Base-by-base conservation (phyloP, 1,140 invertebrate species). In the Stegodyphus mimosarum region DNA sequence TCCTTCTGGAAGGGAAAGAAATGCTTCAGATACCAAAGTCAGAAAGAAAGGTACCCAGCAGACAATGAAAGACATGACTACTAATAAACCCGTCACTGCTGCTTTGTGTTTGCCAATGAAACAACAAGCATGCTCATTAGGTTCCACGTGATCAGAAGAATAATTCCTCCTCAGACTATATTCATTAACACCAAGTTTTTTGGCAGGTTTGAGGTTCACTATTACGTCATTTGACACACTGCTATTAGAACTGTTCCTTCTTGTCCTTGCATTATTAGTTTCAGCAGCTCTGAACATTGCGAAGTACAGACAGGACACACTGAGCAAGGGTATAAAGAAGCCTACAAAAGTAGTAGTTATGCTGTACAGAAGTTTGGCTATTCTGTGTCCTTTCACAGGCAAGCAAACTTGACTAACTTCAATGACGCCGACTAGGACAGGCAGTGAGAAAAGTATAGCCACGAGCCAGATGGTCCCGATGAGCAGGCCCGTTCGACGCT, bases 41-140 rank as follows among this genome's bases (percentile, higher is more conserved):
- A 55, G 7, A 70, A 72, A 87, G 18, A 73, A 84, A 11, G 87
- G 87, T 10, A 70, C 17, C 87, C 87, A 87, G n/a, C 87, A 84
- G 6, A 63, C 13, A n/a, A 80, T 17, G 60, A 87, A 87, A 15
- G 87, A 87, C n/a, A 84, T 5, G 11, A 87, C 74, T 6, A 87
- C 78, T 33, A 87, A 9, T 10, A 84, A 60, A 17, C 87, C 83
- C 9, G 87, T 87, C 6, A 86, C 60, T 33, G 81, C 76, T 5
- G 87, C 87, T 18, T 86, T 87, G 66, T 83, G 83, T 53, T 83
- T 83, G 3, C 83, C 76, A n/a, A 15, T 66, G 10, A 69, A 84
- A 71, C 81, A 84, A 17, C 17, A 13, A 7, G 15, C 5, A 3
- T 55, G 63, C 6, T 18, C 17, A 50, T 64, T 72, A 52, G 78